phyloP scores from a whole-genome alignment of 2,113 vertebrate genomes.

The Saguinus midas region DNA sequence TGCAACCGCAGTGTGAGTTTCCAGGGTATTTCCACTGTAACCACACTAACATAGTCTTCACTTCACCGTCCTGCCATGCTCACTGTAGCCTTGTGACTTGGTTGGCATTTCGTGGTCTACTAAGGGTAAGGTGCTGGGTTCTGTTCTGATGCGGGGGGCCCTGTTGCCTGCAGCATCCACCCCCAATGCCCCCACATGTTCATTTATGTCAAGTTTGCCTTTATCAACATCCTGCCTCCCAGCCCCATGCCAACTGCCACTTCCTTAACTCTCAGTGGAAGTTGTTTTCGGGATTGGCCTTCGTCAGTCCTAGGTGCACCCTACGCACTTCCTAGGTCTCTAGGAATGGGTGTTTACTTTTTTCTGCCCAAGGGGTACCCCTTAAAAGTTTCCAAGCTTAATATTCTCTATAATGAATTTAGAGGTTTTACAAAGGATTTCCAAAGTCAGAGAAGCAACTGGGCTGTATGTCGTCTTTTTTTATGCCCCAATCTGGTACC shows the following conservation, averaged over 20 bases:
- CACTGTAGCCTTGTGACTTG: neutral
- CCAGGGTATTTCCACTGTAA: neutral
- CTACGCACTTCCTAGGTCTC: neutral
- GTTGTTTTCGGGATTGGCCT: neutral
- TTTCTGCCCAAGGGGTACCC: neutral
- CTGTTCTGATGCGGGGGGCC: accelerated
- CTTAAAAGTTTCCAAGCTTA: neutral
- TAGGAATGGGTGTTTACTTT: neutral
- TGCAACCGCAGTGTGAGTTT: neutral
- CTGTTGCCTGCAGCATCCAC: too few relatives aligned
- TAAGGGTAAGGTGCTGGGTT: neutral
- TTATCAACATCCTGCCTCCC: accelerated
- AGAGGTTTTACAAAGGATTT: neutral
- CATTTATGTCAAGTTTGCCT: neutral
- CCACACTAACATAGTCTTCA: neutral
- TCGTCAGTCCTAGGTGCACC: neutral
- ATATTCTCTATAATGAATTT: neutral
- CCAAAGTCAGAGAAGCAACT: neutral
- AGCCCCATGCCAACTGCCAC: accelerated
- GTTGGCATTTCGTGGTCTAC: accelerated
- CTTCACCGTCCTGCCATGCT: neutral
- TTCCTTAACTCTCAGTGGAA: neutral
- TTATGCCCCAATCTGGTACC: neutral
- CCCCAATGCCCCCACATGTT: neutral
- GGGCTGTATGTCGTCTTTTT: neutral